Conservation (phyloP, 2,113 vertebrate genomes). For the Sylvietta virens region DNA sequence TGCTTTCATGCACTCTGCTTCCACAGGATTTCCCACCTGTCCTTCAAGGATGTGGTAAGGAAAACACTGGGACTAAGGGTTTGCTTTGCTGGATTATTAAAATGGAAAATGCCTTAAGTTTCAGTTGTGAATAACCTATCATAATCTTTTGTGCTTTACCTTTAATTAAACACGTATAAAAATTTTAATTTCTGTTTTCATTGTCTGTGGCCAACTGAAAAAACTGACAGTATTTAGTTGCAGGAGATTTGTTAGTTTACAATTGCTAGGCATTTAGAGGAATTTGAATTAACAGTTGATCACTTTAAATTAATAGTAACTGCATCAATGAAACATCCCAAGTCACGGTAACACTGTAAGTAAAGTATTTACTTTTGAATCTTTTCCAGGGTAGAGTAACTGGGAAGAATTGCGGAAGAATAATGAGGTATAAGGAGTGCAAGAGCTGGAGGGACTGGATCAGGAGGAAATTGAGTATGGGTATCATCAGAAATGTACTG, state of each 20-base stretch:
- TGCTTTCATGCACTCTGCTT: neutral
- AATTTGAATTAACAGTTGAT: neutral
- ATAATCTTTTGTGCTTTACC: neutral
- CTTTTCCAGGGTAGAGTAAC: neutral
- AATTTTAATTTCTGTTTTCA: neutral
- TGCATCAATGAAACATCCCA: neutral
- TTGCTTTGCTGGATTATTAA: neutral
- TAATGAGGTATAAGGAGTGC: neutral
- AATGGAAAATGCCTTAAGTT: neutral
- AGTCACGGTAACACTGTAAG: neutral
- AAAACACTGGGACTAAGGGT: neutral
- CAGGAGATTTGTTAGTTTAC: neutral
- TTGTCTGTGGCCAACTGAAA: neutral
- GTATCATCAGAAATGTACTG: rapidly evolving
- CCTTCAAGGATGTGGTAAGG: neutral
- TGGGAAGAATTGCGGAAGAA: neutral
- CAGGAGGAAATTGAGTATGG: neutral
- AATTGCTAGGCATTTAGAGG: neutral
- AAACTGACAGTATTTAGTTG: neutral
- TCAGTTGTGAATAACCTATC: neutral
- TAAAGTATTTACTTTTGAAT: neutral
- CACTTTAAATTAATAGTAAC: neutral
- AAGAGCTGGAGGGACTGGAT: neutral
- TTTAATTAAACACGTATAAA: neutral
- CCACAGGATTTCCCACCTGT: neutral